A percentile compares a stretch with the other conserved stretches of the same genome.
These are phyloP conservation scores for Enteromius fasciolatus DNA, from an alignment of 2,797 vertebrate species.

Conservation along the genomic window DNA sequence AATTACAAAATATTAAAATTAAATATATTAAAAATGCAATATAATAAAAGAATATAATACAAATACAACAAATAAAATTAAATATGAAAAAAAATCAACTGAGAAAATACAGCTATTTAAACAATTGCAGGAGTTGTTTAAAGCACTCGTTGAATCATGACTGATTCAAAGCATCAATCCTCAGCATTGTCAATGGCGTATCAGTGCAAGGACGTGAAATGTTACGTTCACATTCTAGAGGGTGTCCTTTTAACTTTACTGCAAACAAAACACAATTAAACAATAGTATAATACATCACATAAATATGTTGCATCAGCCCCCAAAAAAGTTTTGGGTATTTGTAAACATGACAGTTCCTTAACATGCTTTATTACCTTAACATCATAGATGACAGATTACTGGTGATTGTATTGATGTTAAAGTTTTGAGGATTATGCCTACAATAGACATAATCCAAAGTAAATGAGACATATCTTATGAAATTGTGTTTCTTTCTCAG, in stretches of 20 bases:
- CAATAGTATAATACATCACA: not conserved
- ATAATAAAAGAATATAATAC: not conserved
- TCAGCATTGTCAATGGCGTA: not conserved
- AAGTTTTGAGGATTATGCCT: no score
- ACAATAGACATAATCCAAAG: no score
- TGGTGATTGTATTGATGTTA: no score
- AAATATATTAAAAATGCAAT: not conserved
- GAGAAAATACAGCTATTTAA: not conserved
- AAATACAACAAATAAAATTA: not conserved
- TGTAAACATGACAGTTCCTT: not conserved
- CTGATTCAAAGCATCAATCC: not conserved
- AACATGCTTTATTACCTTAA: not conserved
- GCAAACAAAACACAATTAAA: constrained; percentile 8
- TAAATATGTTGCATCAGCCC: not conserved
- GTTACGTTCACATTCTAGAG: not conserved
- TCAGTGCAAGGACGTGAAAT: not conserved
- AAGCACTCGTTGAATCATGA: not conserved
- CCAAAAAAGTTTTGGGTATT: not conserved
- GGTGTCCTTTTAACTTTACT: not conserved
- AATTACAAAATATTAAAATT: not conserved
- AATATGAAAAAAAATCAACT: no score
- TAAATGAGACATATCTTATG: not conserved
- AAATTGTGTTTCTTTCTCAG: not conserved
- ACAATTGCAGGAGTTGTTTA: not conserved
- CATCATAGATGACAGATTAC: not conserved